Base-by-base conservation (phyloP, 2,797 vertebrate genomes). In the Macroramphosus scolopax region DNA sequence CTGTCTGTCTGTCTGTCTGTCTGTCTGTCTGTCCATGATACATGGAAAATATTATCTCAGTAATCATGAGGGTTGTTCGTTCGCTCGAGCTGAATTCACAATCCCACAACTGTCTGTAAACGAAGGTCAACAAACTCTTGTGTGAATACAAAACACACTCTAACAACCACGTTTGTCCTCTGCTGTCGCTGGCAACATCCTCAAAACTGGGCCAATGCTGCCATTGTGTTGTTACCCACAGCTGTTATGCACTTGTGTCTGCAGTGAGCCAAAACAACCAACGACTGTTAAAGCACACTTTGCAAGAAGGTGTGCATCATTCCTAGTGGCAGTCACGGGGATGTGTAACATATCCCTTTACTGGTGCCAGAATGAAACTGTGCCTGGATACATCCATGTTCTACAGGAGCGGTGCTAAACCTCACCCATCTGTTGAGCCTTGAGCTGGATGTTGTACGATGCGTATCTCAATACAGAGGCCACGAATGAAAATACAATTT, bases 181-280 rank as follows among this genome's bases (percentile, higher is more conserved):
- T 43, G 26, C 31, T 46, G 32, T 33, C 34, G 12, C 32, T 31
- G 44, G 30, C n/a, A n/a, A n/a, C n/a, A n/a, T n/a, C n/a, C n/a
- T n/a, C n/a, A n/a, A n/a, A n/a, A n/a, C n/a, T n/a, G n/a, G n/a
- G n/a, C 52, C 66, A 62, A 24, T 32, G 44, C 49, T 50, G 43
- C 46, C 25, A 33, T 53, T 62, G 60, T 65, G n/a, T n/a, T n/a
- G n/a, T n/a, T n/a, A 15, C 24, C 16, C 53, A 54, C 57, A 46
- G 54, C 51, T 70, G 56, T 29, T 63, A 8, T 24, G 46, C 67
- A 68, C 55, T 52, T 63, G 63, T 29, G 64, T 41, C 38, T 55
- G 44, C 22, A 40, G 15, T 18, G 53, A 61, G 55, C 60, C 60
- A 58, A 39, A 45, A 46, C 44, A 61, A 30, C 32, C 35, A 33